Evolutionary conservation across 1,140 invertebrate genomes (phyloP), one percentile per base, ranked within the genome.

Genomic region (Bombus pyrosoma): DNA sequence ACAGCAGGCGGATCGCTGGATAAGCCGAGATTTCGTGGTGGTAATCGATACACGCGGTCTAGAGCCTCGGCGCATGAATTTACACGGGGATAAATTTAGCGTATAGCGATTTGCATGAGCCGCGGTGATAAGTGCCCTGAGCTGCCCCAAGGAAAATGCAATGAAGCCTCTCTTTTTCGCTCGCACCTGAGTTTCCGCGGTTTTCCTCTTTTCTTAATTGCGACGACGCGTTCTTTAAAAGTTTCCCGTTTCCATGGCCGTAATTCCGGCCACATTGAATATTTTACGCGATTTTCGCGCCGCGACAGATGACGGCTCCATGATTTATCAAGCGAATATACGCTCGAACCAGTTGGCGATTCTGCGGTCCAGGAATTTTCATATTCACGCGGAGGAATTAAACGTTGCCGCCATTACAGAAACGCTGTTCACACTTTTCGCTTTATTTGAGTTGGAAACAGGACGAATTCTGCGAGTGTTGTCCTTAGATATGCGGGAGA

Each of bases 81-180:
- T 84, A 72, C 83, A 79, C 83, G 75, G 75, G 83, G 74, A 84
- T 79, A 79, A 79, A 84, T 84, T 84, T 84, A 84, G 75, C 83
- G 76, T 79, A 62, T 28, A 72, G 66, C 72, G 75, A 84, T 84
- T 84, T 84, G 83, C 83, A 84, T 79, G 83, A 57, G 8, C 37
- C 53, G 4, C 37, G 66, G 39, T 72, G 83, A 84, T 84, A 84
- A 79, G 75, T 79, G 68, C 37, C 80, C 3, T 12, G 18, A 25
- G 32, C 43, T 53, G 1, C 15, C n/a, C 13, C 18, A 5, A 6
- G 47, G 47, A 47, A 72, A 41, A 76, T 28, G 10, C 59, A 62
- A 62, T 3, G 22, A 62, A 10, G 25, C 10, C 25, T 59, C 25
- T 28, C 28, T 28, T 28, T 59, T 28, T 59, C 10, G 57, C n/a